phyloP scores from a whole-genome alignment of 2,797 vertebrate genomes.

The Artibeus jamaicensis region DNA sequence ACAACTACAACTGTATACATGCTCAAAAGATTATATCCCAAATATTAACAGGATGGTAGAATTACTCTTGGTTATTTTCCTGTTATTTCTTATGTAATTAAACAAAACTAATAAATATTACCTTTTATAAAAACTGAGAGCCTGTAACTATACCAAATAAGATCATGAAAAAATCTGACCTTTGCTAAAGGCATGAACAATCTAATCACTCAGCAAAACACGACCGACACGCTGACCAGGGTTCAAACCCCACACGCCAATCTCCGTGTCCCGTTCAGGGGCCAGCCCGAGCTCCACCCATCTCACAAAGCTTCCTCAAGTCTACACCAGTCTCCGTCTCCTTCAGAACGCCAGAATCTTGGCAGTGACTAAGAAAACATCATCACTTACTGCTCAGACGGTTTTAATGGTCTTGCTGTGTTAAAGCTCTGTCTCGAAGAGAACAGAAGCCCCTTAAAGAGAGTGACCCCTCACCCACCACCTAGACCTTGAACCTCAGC shows the following conservation, averaged over 20 bases:
- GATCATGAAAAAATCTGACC: background rate
- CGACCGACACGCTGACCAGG: background rate
- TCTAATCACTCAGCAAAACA: background rate
- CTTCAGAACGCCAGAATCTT: background rate
- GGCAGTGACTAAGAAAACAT: background rate
- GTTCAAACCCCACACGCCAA: background rate
- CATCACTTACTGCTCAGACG: background rate
- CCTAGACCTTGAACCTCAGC: background rate
- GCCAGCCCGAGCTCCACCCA: background rate
- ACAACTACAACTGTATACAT: background rate
- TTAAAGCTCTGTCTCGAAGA: background rate
- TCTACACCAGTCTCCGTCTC: background rate
- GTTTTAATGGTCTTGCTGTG: background rate
- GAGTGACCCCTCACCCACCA: background rate
- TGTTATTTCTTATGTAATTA: background rate
- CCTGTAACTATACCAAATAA: background rate
- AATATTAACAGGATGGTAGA: background rate
- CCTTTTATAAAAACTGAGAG: background rate
- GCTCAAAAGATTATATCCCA: background rate
- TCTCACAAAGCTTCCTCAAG: background rate
- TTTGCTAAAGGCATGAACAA: background rate
- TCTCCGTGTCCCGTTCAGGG: background rate
- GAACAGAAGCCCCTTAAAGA: background rate
- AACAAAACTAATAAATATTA: conserved; percentile 1
- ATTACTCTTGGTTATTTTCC: background rate